phyloP scores from a whole-genome alignment of 1,140 invertebrate genomes.

The Bombus consobrinus region DNA sequence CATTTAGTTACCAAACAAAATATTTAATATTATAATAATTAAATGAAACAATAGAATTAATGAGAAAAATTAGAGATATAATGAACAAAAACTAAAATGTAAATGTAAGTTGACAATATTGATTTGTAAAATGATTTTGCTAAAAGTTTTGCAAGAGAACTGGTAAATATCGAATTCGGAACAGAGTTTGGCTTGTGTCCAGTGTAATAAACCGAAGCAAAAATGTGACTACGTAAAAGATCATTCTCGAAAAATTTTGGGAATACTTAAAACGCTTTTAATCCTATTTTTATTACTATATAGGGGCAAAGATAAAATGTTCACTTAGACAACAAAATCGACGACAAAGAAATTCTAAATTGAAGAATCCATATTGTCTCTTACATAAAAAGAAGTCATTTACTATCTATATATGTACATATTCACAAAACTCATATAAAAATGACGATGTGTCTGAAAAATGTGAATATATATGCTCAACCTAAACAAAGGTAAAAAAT shows the following conservation, averaged over 20 bases:
- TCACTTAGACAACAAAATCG: background rate
- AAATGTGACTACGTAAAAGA: slow-evolving; percentile 3
- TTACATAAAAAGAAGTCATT: background rate
- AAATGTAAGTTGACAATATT: background rate
- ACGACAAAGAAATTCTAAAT: background rate
- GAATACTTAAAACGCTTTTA: background rate
- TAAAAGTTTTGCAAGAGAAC: background rate
- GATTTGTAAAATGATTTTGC: background rate
- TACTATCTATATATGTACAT: background rate
- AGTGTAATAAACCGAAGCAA: background rate
- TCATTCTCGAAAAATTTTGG: background rate
- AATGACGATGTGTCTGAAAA: background rate
- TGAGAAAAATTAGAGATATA: background rate
- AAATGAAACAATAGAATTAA: background rate
- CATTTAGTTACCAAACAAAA: background rate
- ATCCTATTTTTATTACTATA: too few relatives aligned
- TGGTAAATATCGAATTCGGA: background rate
- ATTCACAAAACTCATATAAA: background rate
- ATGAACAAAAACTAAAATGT: background rate
- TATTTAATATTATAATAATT: background rate
- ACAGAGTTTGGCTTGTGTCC: background rate
- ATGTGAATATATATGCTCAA: background rate
- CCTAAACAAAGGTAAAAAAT: background rate
- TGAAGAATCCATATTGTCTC: too few relatives aligned
- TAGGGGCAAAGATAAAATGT: background rate